These are phyloP conservation scores for Zoanthus sociatus DNA, from an alignment of 92 coral and sea anemone species.

Conservation along the genomic window DNA sequence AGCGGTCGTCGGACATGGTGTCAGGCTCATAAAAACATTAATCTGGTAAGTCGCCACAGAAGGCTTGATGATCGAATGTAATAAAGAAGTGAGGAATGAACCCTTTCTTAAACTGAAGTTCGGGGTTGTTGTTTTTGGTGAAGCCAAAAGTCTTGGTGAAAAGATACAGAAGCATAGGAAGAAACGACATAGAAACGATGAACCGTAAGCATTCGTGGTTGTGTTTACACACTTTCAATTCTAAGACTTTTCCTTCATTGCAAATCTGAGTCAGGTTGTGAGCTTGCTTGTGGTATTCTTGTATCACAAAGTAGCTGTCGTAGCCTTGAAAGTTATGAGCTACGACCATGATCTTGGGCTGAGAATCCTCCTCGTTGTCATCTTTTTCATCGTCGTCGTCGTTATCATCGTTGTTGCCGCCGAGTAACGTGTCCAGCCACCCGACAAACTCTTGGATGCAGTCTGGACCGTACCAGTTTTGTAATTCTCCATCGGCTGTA, in stretches of 20 bases:
- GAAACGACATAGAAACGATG: neutral
- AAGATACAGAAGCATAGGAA: slow-evolving; percentile 3
- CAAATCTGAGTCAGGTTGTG: slow-evolving; percentile 15
- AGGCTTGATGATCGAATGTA: slow-evolving; percentile 22
- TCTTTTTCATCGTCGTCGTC: neutral
- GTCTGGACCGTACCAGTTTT: neutral
- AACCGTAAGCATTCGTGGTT: neutral
- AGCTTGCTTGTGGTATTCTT: too few relatives aligned
- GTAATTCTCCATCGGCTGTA: neutral
- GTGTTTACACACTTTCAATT: too few relatives aligned
- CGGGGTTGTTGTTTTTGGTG: neutral
- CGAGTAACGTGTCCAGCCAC: slow-evolving; percentile 30
- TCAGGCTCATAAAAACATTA: neutral
- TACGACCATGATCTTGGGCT: slow-evolving; percentile 24
- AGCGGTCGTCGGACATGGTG: neutral
- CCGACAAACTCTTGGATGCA: neutral
- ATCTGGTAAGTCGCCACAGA: slow-evolving; percentile 30
- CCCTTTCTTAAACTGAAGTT: slow-evolving; percentile 6
- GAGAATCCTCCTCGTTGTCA: neutral
- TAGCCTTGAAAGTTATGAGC: slow-evolving; percentile 48
- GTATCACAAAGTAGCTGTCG: slow-evolving; percentile 8
- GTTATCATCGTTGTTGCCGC: neutral
- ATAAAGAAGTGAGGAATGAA: slow-evolving; percentile 42
- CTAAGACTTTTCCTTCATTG: slow-evolving; percentile 9
- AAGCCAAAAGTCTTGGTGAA: slow-evolving; percentile 47